Conservation (phyloP, 2,888 invertebrate species). For the Amphipoea lucens region DNA sequence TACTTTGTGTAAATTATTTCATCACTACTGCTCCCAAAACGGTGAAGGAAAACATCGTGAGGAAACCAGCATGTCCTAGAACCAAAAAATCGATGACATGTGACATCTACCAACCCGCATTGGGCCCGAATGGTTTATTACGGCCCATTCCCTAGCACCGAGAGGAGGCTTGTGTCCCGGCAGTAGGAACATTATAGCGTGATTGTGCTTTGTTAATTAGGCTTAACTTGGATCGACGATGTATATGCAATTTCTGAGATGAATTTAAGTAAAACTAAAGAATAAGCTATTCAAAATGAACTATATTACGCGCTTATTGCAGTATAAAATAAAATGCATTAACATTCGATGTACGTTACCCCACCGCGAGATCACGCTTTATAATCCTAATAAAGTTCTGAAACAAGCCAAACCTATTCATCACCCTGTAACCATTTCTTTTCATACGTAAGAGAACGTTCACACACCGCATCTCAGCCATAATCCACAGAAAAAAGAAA, state of each 20-base stretch:
- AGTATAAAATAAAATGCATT: not conserved
- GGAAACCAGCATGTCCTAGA: too few species aligned
- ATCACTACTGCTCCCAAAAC: not conserved
- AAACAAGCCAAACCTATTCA: not conserved
- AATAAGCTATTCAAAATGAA: not conserved
- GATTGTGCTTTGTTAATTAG: not conserved
- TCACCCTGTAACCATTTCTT: not conserved
- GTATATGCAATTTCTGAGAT: not conserved
- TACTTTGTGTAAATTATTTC: not conserved
- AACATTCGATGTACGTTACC: not conserved
- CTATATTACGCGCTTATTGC: too few species aligned
- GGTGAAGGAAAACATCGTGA: not conserved
- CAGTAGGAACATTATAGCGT: not conserved
- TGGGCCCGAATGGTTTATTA: too few species aligned
- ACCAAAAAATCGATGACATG: too few species aligned
- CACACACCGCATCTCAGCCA: not conserved
- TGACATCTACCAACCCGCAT: too few species aligned
- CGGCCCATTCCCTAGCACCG: not conserved
- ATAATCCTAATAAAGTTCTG: conserved; percentile 5
- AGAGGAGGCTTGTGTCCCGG: not conserved
- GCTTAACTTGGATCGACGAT: not conserved
- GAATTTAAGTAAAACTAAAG: not conserved
- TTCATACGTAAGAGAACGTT: not conserved
- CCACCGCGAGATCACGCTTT: not conserved
- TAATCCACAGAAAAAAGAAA: conserved; percentile 7